Percentiles rank a stretch among this genome's conserved stretches.
Conservation (phyloP, 1,140 invertebrate species). For the Melipona quadrifasciata region DNA sequence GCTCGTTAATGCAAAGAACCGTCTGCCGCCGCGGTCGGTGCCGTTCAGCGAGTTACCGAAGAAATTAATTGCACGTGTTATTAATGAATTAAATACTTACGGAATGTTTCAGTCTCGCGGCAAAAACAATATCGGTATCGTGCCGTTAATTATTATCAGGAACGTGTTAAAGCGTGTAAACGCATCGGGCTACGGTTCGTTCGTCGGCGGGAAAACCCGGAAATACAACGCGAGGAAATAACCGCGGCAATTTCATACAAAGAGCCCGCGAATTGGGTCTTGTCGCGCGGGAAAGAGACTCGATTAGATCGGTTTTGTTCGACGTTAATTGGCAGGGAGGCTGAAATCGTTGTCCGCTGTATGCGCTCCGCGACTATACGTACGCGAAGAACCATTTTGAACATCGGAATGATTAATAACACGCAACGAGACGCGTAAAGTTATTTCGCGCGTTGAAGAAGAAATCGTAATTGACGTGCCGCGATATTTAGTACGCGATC, state of each 20-base stretch:
- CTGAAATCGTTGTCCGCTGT: background rate
- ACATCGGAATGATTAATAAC: background rate
- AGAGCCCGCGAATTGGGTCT: background rate
- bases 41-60: background rate
- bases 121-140: background rate
- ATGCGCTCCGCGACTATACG: background rate
- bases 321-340: conserved; percentile 43
- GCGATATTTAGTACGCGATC: background rate
- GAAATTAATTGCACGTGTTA: conserved; percentile 21
- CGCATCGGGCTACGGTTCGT: background rate
- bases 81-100: conserved; percentile 10
- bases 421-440: no score
- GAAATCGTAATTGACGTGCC: background rate
- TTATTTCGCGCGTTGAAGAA: background rate
- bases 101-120: background rate
- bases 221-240: conserved; percentile 26
- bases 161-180: background rate
- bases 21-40: no score
- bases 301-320: conserved; percentile 45
- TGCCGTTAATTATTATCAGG: conserved; percentile 23
- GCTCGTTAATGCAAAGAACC: background rate
- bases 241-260: background rate
- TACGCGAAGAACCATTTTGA: background rate
- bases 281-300: conserved; percentile 7
- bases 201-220: background rate